Base-by-base conservation (phyloP, 2,888 invertebrate species). In the Halocaridina rubra region DNA sequence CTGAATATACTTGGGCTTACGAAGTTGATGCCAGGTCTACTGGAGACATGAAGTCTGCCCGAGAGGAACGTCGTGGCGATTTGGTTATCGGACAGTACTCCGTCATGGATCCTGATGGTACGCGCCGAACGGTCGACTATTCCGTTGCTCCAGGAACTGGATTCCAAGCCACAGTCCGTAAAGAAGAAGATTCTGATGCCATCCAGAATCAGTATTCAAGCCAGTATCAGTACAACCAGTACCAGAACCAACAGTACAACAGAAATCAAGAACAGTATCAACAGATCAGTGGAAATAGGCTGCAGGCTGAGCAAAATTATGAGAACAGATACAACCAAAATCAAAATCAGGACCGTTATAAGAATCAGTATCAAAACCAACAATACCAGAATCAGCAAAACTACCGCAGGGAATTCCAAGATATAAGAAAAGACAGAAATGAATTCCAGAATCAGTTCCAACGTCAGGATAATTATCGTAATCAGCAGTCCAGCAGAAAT, bases 51-150 rank as follows among this genome's bases (percentile, higher is more conserved):
- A 74, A 74, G 64, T 29, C 74, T 24, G 74, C 74, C 8, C 59
- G 74, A 22, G 81, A 81, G 46, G 81, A 81, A 30, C 81, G 81
- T 64, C 81, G 74, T 4, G 81, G 81, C 10, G 64, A 81, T 74
- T 22, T 59, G 10, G 81, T 81, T 10, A 57, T 71, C 61, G 81
- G 81, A 0, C 81, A 81, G 75, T 81, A 81, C 74, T 39, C 53
- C 3, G 72, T 81, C 19, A 32, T 74, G 39, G 81, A 81, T 29
- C 81, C 81, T 29, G 74, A 81, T 30, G 81, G 81, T 1, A 33
- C 74, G 30, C 32, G 61, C 27, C 74, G 74, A 8, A 39, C 39
- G 2, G 75, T 64, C 57, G 81, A 81, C 61, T 81, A 81, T 64
- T 81, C 74, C 0, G 74, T 74, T 7, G 46, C 46, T 24, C 81